Evolutionary conservation across 2,888 invertebrate genomes (phyloP).

Genomic region (Xanthia icteritia): DNA sequence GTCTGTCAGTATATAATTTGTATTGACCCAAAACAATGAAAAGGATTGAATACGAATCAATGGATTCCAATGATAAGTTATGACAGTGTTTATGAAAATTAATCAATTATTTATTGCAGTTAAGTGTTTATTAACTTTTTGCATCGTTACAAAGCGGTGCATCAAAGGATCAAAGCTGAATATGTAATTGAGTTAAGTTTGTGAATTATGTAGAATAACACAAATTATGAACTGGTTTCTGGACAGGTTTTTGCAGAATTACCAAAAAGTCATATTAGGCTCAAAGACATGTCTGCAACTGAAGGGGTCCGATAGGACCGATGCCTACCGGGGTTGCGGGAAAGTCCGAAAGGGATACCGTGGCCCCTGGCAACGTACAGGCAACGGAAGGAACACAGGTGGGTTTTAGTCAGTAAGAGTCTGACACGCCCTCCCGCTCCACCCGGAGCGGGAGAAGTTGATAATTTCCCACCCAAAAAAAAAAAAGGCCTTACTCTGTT

Average conservation of each 20-base stretch:
- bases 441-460: no score
- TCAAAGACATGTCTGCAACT: no score
- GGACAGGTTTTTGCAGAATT: neutral
- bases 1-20: constrained; percentile 57
- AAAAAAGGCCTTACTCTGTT: neutral
- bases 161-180: constrained; percentile 3
- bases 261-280: neutral
- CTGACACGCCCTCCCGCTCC: no score
- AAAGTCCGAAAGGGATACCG: no score
- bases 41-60: constrained; percentile 40
- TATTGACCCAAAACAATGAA: constrained; percentile 57
- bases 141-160: constrained; percentile 26
- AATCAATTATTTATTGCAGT: constrained; percentile 20
- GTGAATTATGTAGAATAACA: neutral
- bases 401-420: no score
- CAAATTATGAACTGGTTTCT: neutral
- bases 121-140: constrained; percentile 32
- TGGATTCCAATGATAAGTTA: constrained; percentile 46
- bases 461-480: no score
- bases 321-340: no score
- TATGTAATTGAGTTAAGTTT: neutral
- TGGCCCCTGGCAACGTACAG: no score
- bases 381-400: no score
- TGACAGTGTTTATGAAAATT: constrained; percentile 41
- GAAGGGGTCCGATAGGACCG: no score